phyloP scores from a whole-genome alignment of 2,888 invertebrate species.

The Callinectes sapidus region DNA sequence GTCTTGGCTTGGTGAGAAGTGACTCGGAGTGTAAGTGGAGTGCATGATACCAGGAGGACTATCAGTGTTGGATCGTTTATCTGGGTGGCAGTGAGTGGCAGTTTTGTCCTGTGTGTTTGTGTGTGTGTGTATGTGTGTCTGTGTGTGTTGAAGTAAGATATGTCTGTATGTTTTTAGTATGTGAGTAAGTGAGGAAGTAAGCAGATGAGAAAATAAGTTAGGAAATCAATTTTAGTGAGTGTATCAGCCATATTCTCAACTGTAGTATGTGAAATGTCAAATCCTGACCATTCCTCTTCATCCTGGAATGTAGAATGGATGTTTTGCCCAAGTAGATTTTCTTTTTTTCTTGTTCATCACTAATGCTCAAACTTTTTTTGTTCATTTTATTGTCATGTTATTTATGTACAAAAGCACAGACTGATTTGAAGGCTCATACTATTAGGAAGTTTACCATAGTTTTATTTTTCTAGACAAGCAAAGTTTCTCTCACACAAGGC shows the following conservation, averaged over 20 bases:
- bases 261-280: not conserved
- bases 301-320: not conserved
- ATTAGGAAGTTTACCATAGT: not conserved
- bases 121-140: conserved; percentile 1
- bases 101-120: not conserved
- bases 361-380: not conserved
- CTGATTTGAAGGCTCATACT: not conserved
- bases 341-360: not conserved
- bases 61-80: not conserved
- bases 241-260: not conserved
- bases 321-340: not conserved
- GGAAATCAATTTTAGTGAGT: not conserved
- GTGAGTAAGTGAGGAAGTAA: not conserved
- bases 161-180: not conserved
- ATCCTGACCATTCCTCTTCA: not conserved
- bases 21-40: not conserved
- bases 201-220: not conserved
- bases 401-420: not conserved
- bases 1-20: not conserved
- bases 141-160: not conserved
- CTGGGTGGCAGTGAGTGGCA: not conserved
- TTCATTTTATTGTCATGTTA: not conserved
- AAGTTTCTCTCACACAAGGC: not conserved
- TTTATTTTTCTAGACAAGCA: not conserved
- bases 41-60: not conserved